A percentile compares a stretch with the other conserved stretches of the same genome.
These are phyloP conservation scores for Thunnus maccoyii DNA, from an alignment of 2,113 vertebrate species.

Conservation along the genomic window DNA sequence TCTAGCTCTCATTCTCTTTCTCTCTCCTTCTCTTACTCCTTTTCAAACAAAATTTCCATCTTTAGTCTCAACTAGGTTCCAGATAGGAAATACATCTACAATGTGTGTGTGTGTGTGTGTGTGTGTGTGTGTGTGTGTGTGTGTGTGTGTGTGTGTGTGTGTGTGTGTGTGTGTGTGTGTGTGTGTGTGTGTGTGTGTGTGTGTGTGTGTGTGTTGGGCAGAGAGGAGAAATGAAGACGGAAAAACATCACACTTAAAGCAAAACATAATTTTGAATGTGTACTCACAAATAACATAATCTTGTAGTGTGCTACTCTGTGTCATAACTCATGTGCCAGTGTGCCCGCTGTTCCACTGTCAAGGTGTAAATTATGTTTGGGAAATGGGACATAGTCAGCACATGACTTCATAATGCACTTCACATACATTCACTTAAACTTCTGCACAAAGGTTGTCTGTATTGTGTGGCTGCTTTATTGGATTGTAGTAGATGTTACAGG, in stretches of 20 bases:
- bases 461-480: no score
- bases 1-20: no score
- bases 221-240: not conserved
- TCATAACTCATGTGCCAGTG: not conserved
- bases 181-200: no score
- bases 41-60: no score
- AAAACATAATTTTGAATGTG: not conserved
- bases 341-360: not conserved
- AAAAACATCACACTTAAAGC: not conserved
- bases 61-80: no score
- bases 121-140: no score
- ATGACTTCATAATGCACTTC: not conserved
- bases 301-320: not conserved
- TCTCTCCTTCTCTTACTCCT: no score
- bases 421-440: not conserved
- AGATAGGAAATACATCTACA: no score
- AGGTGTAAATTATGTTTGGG: slow-evolving; percentile 1
- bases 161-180: not conserved
- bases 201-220: not conserved
- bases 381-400: not conserved
- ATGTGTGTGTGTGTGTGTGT: no score
- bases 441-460: not conserved
- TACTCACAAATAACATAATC: not conserved
- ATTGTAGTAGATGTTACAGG: no score
- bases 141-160: no score